These are phyloP conservation scores for Pogonognathellus flavescens DNA, from an alignment of 1,140 invertebrate genomes.

Conservation along the genomic window DNA sequence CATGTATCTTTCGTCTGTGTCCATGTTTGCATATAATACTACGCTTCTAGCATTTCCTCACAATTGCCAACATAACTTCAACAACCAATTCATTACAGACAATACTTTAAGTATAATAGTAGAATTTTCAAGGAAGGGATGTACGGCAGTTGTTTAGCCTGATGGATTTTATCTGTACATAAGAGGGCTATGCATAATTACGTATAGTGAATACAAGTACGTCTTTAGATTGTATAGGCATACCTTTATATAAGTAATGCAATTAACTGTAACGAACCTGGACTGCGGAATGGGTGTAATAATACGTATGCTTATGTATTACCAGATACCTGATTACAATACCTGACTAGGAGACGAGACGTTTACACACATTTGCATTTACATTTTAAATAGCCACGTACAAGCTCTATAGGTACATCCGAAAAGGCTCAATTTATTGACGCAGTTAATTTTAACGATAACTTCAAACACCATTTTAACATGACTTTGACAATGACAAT, in stretches of 20 bases:
- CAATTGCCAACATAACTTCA: no score
- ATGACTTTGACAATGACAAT: conserved; percentile 37
- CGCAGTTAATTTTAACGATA: conserved; percentile 28
- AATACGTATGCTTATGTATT: neutral
- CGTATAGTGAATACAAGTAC: no score
- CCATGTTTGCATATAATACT: no score
- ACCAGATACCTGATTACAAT: conserved; percentile 17
- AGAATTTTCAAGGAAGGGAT: no score
- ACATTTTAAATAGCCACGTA: conserved; percentile 18
- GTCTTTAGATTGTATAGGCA: neutral
- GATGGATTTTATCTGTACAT: no score
- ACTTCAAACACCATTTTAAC: conserved; percentile 16
- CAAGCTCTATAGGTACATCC: neutral
- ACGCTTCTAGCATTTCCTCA: no score
- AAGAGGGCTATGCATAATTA: no score
- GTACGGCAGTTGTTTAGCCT: no score
- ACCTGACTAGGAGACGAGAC: neutral
- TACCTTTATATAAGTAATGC: neutral
- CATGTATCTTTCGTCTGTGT: no score
- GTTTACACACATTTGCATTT: conserved; percentile 15
- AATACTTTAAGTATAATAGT: no score
- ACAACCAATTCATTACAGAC: no score
- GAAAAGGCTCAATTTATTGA: conserved; percentile 23
- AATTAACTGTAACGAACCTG: neutral
- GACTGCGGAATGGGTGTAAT: no score